A percentile compares a stretch with the other conserved stretches of the same genome.
Conservation (phyloP, 2,113 vertebrate species). For the Cepphus grylle region DNA sequence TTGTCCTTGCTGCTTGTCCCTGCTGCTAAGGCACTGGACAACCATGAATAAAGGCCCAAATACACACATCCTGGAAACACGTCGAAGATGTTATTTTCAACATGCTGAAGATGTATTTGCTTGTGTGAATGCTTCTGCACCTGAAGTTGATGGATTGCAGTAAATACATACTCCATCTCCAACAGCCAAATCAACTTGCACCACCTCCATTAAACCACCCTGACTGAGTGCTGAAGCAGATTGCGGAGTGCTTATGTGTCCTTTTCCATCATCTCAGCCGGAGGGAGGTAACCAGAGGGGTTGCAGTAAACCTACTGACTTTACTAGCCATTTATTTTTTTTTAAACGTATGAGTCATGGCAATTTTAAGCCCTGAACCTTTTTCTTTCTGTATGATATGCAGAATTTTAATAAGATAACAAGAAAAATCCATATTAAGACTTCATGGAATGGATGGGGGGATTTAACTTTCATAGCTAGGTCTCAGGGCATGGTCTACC, state of each 20-base stretch:
- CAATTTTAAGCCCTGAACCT: background rate
- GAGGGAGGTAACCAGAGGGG: background rate
- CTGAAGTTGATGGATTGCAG: background rate
- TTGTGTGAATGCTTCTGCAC: background rate
- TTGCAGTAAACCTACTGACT: background rate
- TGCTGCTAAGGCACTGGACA: background rate
- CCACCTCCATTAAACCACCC: background rate
- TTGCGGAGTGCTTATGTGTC: background rate
- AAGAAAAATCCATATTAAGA: background rate
- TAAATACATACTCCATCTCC: background rate
- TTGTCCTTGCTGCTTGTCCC: background rate
- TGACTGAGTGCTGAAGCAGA: background rate
- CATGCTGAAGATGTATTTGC: rapidly evolving
- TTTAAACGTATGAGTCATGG: background rate
- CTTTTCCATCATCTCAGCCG: background rate
- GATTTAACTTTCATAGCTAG: background rate
- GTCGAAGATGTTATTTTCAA: background rate
- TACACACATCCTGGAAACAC: background rate
- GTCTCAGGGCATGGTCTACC: background rate
- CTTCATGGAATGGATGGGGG: background rate
- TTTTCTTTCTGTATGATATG: background rate
- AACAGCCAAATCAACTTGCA: background rate
- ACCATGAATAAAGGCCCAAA: background rate
- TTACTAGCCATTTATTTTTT: background rate
- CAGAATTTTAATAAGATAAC: background rate